phyloP scores from a whole-genome alignment of 1,140 invertebrate species.

The Capitella teleta region DNA sequence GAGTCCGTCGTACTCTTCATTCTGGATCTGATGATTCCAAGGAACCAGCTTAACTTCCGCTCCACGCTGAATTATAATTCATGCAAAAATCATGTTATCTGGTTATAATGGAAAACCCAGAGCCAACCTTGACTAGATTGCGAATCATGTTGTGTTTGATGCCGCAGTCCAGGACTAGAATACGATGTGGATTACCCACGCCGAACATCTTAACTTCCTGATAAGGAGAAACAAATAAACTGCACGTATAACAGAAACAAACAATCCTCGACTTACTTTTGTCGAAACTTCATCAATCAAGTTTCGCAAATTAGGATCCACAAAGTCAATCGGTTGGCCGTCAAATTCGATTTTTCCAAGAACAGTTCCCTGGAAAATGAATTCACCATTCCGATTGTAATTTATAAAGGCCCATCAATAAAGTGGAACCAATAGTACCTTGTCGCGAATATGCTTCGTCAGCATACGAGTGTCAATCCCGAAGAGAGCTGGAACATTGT shows the following conservation, averaged over 20 bases:
- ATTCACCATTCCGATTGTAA: not conserved
- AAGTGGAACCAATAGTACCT: conserved; percentile 18
- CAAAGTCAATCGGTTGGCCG: conserved; percentile 26
- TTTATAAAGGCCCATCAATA: conserved; percentile 20
- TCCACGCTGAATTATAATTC: conserved; percentile 69
- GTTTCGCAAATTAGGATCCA: conserved; percentile 78
- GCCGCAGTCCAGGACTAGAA: conserved; percentile 87
- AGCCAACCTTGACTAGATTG: not conserved
- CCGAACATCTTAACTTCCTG: conserved; percentile 50
- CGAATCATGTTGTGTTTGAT: conserved; percentile 93
- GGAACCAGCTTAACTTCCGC: conserved; percentile 81
- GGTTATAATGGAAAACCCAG: not conserved
- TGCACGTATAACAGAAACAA: not conserved
- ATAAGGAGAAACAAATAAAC: not conserved
- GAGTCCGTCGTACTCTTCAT: conserved; percentile 70
- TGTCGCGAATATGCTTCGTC: conserved; percentile 9
- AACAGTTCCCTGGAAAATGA: conserved; percentile 17
- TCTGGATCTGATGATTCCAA: conserved; percentile 66
- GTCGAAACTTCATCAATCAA: conserved; percentile 83
- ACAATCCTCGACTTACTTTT: conserved; percentile 48
- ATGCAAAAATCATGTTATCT: not conserved
- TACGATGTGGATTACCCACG: conserved; percentile 41
- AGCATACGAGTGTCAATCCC: conserved; percentile 24
- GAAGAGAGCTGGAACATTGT: conserved; percentile 76
- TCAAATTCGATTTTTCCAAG: conserved; percentile 30